Percentiles rank a stretch among this genome's conserved stretches.
Conservation (phyloP, 2,113 vertebrate species). For the Trogon melanurus region DNA sequence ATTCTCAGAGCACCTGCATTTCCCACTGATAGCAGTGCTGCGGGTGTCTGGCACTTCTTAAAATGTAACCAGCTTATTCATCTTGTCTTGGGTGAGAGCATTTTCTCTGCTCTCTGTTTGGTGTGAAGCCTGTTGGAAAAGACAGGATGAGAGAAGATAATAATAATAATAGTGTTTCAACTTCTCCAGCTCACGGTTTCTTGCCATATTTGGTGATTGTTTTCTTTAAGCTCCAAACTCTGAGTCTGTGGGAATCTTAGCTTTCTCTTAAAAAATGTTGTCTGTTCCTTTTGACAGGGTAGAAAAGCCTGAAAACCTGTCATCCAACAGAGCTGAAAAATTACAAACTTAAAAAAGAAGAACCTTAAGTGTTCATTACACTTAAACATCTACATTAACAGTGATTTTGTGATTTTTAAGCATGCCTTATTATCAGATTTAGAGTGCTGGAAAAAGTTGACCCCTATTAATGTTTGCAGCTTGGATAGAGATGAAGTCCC, state of each 20-base stretch:
- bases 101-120: conserved; percentile 32
- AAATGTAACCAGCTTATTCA: conserved; percentile 27
- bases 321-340: neutral
- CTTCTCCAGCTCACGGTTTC: conserved; percentile 7
- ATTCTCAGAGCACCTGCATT: conserved; percentile 45
- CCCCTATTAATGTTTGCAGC: neutral
- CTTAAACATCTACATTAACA: neutral
- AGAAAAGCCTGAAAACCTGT: neutral
- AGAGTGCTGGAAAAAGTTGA: neutral
- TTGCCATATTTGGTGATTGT: conserved; percentile 50
- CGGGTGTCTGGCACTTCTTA: conserved; percentile 25
- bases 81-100: neutral
- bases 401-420: neutral
- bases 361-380: neutral
- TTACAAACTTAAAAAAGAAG: neutral
- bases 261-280: neutral
- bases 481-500: neutral
- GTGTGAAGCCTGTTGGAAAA: conserved; percentile 22
- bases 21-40: conserved; percentile 2
- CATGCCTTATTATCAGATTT: neutral
- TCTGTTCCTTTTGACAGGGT: neutral
- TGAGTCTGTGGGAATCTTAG: neutral
- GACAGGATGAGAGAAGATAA: conserved; percentile 39
- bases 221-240: conserved; percentile 7
- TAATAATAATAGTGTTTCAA: conserved; percentile 24